Conservation (phyloP, 2,113 vertebrate species). For the Nymphicus hollandicus region DNA sequence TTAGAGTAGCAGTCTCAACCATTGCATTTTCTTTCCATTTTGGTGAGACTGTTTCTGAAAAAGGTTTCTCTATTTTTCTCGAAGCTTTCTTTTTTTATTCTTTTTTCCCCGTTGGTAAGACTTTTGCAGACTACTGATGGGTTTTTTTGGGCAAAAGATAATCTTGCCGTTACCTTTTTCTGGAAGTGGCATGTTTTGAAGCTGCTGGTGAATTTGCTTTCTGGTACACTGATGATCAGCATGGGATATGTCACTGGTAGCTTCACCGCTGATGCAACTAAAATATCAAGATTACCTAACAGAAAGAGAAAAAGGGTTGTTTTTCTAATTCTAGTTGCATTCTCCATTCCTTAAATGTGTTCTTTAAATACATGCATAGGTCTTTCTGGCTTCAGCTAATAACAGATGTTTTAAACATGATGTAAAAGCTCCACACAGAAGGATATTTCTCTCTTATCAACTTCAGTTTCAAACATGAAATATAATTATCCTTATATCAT, state of each 20-base stretch:
- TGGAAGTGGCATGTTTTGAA: not conserved
- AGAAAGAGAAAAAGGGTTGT: not conserved
- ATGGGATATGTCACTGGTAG: not conserved
- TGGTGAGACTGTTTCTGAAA: not conserved
- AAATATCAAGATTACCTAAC: not conserved
- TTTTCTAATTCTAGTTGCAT: not conserved
- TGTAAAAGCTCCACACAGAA: slow-evolving; percentile 55
- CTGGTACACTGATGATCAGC: not conserved
- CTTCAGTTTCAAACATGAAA: slow-evolving; percentile 74
- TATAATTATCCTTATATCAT: slow-evolving; percentile 78
- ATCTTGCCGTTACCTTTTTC: not conserved
- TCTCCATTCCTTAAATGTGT: slow-evolving; percentile 15
- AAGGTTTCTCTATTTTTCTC: not conserved
- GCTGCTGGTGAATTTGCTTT: not conserved
- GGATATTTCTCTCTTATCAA: slow-evolving; percentile 72
- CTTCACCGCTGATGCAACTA: not conserved
- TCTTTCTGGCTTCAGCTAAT: slow-evolving; percentile 58
- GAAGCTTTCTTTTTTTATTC: not conserved
- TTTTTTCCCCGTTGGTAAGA: not conserved
- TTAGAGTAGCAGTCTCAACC: not conserved
- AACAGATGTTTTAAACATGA: slow-evolving; percentile 64
- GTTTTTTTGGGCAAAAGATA: not conserved
- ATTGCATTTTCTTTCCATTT: not conserved
- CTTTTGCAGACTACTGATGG: not conserved
- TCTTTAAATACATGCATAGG: slow-evolving; percentile 53